Conservation (phyloP, 2,113 vertebrate species). For the Agapornis roseicollis region DNA sequence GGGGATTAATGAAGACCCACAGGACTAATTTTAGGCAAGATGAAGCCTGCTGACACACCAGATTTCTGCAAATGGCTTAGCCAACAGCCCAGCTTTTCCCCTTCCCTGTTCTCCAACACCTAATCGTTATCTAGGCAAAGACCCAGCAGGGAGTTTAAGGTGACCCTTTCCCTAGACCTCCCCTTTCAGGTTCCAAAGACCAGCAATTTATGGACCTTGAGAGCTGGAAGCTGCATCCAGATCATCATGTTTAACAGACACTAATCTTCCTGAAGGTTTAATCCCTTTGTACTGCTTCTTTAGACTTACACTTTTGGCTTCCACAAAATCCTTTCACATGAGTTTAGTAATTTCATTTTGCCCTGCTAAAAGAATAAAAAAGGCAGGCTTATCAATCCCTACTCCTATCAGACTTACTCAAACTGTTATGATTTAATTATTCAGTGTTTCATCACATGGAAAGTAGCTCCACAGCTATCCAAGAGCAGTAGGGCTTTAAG, state of each 20-base stretch:
- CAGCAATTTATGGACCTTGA: background rate
- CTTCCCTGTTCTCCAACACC: background rate
- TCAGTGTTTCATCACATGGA: background rate
- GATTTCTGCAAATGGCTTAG: background rate
- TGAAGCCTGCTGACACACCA: background rate
- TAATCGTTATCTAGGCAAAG: background rate
- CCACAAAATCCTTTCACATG: background rate
- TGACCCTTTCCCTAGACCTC: background rate
- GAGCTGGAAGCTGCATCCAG: constrained; percentile 13
- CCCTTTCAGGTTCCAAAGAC: background rate
- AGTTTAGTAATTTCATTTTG: constrained; percentile 19
- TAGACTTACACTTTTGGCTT: constrained; percentile 7
- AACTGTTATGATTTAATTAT: background rate
- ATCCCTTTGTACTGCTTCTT: constrained; percentile 30
- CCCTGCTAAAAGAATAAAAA: background rate
- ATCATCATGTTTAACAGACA: constrained; percentile 45
- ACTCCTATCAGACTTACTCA: background rate
- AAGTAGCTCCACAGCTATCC: background rate
- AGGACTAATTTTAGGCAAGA: background rate
- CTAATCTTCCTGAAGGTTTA: constrained; percentile 54
- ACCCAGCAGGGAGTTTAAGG: background rate
- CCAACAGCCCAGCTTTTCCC: background rate
- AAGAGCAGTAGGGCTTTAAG: background rate
- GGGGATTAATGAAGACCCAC: background rate
- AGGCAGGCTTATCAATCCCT: background rate